A percentile compares a stretch with the other conserved stretches of the same genome.
phyloP scores from a whole-genome alignment of 2,797 vertebrate species.

The Spinibarbus caldwelli region DNA sequence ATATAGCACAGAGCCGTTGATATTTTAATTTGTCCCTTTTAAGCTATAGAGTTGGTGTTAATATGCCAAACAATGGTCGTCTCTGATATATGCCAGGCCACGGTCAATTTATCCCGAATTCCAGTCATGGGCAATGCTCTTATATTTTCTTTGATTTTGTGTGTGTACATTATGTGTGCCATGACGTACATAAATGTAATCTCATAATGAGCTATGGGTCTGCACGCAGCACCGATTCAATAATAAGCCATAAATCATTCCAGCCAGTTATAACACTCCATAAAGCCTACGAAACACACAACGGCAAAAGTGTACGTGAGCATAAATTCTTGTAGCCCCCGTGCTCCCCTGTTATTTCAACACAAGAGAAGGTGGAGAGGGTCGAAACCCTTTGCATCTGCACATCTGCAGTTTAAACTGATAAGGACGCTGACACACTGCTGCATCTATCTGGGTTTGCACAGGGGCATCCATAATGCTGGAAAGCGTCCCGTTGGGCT shows the following conservation, averaged over 20 bases:
- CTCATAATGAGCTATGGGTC: conserved; percentile 73
- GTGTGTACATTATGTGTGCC: conserved; percentile 57
- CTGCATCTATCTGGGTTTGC: conserved; percentile 38
- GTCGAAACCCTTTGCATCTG: conserved; percentile 23
- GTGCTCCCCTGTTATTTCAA: conserved; percentile 57
- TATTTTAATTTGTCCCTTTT: conserved; percentile 64
- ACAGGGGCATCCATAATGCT: conserved; percentile 21
- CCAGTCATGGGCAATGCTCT: conserved; percentile 53
- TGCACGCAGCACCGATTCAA: conserved; percentile 66
- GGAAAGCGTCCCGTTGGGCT: conserved; percentile 39
- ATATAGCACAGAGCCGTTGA: conserved; percentile 62
- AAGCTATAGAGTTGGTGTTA: conserved; percentile 66
- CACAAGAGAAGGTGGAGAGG: conserved; percentile 36
- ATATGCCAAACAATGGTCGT: conserved; percentile 63
- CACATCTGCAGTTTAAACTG: conserved; percentile 21
- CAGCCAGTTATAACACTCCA: conserved; percentile 66
- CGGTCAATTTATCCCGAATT: conserved; percentile 66
- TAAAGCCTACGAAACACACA: conserved; percentile 66
- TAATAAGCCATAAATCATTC: conserved; percentile 76
- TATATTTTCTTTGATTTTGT: conserved; percentile 61
- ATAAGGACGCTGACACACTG: conserved; percentile 25
- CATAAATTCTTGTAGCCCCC: conserved; percentile 57
- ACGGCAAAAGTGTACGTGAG: conserved; percentile 57
- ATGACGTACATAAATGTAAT: conserved; percentile 71
- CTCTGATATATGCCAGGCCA: conserved; percentile 65